Evolutionary conservation across 2,113 vertebrate genomes (phyloP).

Genomic region (Ammospiza nelsoni): DNA sequence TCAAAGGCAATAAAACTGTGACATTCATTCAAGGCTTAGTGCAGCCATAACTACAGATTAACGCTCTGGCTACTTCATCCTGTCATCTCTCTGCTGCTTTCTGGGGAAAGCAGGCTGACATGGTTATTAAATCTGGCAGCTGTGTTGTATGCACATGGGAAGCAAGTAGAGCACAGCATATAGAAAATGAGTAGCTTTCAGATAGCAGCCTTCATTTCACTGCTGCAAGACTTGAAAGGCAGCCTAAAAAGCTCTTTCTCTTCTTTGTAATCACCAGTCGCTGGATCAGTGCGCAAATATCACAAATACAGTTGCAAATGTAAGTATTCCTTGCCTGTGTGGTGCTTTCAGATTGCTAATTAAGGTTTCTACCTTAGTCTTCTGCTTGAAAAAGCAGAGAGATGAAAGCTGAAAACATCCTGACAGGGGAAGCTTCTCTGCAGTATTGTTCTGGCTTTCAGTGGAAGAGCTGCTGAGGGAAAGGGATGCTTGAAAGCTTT

Average conservation of each 20-base stretch:
- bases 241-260: constrained; percentile 25
- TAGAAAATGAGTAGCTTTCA: constrained; percentile 63
- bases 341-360: constrained; percentile 2
- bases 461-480: background rate
- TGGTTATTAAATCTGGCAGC: constrained; percentile 76
- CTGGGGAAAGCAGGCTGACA: constrained; percentile 57
- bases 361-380: background rate
- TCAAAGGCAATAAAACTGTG: background rate
- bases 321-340: constrained; percentile 68
- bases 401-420: constrained; percentile 51
- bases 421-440: constrained; percentile 28
- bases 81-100: constrained; percentile 57
- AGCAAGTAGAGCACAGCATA: constrained; percentile 56
- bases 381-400: constrained; percentile 17
- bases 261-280: background rate
- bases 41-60: constrained; percentile 52
- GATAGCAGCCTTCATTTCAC: constrained; percentile 34
- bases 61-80: background rate
- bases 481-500: background rate
- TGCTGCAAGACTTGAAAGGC: constrained; percentile 37
- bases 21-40: constrained; percentile 35
- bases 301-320: constrained; percentile 49
- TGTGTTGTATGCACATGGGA: constrained; percentile 63
- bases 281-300: constrained; percentile 48
- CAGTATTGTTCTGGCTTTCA: constrained; percentile 38